phyloP scores from a whole-genome alignment of 2,888 invertebrate genomes.

The Acronicta psi region DNA sequence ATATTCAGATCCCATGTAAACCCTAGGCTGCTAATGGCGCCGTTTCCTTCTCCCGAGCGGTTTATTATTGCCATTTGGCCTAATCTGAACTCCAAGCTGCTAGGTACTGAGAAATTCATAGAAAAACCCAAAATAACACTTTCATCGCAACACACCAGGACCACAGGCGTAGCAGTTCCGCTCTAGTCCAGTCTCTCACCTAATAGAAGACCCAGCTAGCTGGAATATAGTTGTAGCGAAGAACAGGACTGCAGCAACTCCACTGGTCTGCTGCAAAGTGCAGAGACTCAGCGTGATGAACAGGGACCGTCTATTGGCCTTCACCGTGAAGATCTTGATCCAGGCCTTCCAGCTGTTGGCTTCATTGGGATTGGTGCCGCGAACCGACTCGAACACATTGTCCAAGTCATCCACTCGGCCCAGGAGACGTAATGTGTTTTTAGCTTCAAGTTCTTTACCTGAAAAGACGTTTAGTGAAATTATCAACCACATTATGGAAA shows the following conservation, averaged over 20 bases:
- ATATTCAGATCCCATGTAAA: too few relatives aligned
- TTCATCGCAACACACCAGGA: too few relatives aligned
- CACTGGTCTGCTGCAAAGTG: constrained; percentile 59
- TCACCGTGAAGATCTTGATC: constrained; percentile 68
- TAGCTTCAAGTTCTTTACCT: constrained; percentile 67
- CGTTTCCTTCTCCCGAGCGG: too few relatives aligned
- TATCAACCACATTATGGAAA: too few relatives aligned
- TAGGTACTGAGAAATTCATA: too few relatives aligned
- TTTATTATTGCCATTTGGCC: too few relatives aligned
- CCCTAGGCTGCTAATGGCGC: too few relatives aligned
- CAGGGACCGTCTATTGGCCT: constrained; percentile 63
- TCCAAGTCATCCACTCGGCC: constrained; percentile 65
- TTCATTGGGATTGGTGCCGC: constrained; percentile 57
- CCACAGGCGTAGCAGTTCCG: too few relatives aligned
- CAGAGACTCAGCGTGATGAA: constrained; percentile 65
- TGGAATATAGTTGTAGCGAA: constrained; percentile 68
- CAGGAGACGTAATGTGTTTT: constrained; percentile 57
- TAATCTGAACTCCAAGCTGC: too few relatives aligned
- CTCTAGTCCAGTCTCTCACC: constrained; percentile 17
- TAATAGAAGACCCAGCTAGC: constrained; percentile 63
- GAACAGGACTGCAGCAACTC: constrained; percentile 65
- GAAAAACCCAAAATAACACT: too few relatives aligned
- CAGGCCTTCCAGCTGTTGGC: constrained; percentile 63
- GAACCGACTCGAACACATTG: constrained; percentile 63
- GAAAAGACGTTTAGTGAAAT: background rate